Conservation (phyloP, 2,888 invertebrate species). For the Epirrhoe alternata region DNA sequence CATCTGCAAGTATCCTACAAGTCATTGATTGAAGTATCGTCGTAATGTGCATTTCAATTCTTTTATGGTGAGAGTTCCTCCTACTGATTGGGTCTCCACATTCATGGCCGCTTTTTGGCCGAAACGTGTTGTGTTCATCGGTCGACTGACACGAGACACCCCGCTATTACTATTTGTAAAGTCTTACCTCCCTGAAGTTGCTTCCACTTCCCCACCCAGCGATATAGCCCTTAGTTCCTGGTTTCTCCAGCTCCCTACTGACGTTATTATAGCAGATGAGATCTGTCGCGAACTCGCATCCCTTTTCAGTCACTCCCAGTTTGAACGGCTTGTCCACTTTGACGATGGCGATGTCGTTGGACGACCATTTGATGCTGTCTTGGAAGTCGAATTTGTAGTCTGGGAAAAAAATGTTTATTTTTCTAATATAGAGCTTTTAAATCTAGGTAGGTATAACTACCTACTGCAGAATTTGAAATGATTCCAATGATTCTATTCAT, state of each 20-base stretch:
- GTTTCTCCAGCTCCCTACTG: constrained; percentile 73
- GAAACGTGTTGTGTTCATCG: no score
- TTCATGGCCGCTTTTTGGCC: no score
- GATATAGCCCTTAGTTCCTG: constrained; percentile 75
- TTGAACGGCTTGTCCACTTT: constrained; percentile 77
- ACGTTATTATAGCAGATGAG: constrained; percentile 71
- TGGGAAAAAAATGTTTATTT: no score
- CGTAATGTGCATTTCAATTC: no score
- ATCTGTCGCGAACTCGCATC: constrained; percentile 69
- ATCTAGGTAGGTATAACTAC: no score
- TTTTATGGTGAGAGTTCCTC: no score
- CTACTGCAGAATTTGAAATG: no score
- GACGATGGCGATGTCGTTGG: constrained; percentile 79
- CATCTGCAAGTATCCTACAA: neutral
- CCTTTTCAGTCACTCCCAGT: constrained; percentile 67
- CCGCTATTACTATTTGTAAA: neutral
- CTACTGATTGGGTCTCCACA: no score
- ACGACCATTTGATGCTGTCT: constrained; percentile 81
- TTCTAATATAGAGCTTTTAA: no score
- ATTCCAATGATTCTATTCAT: no score
- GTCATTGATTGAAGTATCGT: neutral
- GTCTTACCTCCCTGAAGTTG: constrained; percentile 74
- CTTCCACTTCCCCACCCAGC: constrained; percentile 80
- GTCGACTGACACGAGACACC: no score
- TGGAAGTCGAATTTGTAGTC: constrained; percentile 82